Conservation (phyloP, 2,888 invertebrate species). For the Cyrtodaria siliqua region DNA sequence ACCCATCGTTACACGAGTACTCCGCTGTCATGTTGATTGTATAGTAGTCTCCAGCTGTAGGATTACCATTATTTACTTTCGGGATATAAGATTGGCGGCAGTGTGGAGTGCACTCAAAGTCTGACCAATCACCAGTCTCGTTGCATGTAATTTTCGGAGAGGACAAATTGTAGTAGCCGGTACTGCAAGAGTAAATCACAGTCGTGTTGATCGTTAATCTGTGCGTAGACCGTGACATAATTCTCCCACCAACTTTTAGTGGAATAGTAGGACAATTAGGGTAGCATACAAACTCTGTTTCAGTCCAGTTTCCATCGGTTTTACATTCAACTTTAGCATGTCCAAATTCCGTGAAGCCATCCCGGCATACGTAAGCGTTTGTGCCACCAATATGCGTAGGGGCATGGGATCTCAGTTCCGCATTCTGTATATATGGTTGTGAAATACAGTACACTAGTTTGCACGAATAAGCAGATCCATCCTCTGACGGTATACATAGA, state of each 20-base stretch:
- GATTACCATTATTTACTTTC: too few relatives aligned
- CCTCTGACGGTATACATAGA: not conserved
- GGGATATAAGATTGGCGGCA: not conserved
- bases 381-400: not conserved
- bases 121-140: not conserved
- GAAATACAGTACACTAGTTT: not conserved
- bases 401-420: not conserved
- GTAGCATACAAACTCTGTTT: not conserved
- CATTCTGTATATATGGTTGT: not conserved
- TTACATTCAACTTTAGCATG: not conserved
- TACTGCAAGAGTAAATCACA: not conserved
- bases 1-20: too few relatives aligned
- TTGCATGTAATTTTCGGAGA: not conserved
- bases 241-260: not conserved
- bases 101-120: not conserved
- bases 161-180: not conserved
- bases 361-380: not conserved
- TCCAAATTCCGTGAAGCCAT: not conserved
- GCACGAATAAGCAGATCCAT: not conserved
- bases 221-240: not conserved
- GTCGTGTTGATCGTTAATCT: not conserved
- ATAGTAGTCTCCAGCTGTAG: too few relatives aligned
- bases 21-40: too few relatives aligned
- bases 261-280: not conserved
- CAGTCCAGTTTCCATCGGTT: not conserved